Evolutionary conservation across 2,113 vertebrate genomes (phyloP).

Genomic region (Uria aalge): DNA sequence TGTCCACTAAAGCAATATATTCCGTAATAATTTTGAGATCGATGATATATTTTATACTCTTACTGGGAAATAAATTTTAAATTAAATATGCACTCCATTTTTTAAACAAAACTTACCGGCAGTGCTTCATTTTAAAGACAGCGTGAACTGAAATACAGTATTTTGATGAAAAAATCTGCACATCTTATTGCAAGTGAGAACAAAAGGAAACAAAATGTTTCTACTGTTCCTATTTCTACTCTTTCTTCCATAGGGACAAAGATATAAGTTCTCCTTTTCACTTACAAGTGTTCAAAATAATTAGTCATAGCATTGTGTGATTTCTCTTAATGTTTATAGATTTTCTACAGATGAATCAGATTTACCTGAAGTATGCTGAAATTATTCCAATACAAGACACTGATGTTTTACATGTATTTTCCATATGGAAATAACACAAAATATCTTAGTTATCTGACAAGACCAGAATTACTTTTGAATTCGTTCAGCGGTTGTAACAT

Average conservation of each 20-base stretch:
- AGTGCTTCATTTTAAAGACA: not conserved
- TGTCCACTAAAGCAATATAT: not conserved
- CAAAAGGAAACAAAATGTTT: not conserved
- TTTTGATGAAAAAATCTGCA: not conserved
- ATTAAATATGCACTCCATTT: not conserved
- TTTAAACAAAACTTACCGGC: not conserved
- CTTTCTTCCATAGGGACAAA: not conserved
- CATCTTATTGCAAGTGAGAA: not conserved
- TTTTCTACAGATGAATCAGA: not conserved
- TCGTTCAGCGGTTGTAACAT: not conserved
- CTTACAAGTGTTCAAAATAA: not conserved
- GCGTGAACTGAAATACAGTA: not conserved
- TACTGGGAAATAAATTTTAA: not conserved
- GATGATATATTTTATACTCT: not conserved
- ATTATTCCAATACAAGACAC: not conserved
- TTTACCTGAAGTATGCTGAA: not conserved
- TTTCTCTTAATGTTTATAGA: not conserved
- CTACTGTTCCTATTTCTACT: not conserved
- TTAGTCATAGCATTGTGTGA: not conserved
- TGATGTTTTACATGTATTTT: not conserved
- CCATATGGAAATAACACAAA: not conserved
- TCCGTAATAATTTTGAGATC: not conserved
- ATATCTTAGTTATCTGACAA: not conserved
- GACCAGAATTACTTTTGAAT: not conserved
- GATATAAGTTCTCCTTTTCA: not conserved